Evolutionary conservation across 2,888 invertebrate genomes (phyloP).

Genomic region (Rotaria macrura): DNA sequence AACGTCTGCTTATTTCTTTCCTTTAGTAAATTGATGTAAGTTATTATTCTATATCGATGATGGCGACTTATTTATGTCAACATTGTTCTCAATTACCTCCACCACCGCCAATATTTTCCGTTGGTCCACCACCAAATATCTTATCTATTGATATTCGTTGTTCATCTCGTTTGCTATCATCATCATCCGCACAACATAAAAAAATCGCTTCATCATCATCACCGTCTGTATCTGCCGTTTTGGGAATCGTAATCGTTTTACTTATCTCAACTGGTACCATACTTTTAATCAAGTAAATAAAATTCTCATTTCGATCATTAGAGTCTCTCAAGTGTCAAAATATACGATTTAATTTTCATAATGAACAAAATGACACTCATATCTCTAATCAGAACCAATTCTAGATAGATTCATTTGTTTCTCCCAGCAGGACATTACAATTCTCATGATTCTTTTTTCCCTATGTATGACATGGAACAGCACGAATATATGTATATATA

Average conservation of each 20-base stretch:
- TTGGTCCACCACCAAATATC: not conserved
- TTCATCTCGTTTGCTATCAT: not conserved
- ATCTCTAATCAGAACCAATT: not conserved
- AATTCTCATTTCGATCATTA: not conserved
- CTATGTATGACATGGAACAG: no score
- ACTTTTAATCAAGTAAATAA: not conserved
- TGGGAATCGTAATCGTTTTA: not conserved
- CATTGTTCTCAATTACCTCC: not conserved
- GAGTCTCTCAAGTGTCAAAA: not conserved
- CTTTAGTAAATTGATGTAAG: not conserved
- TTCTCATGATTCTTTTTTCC: no score
- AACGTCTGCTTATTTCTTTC: no score
- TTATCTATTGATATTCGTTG: not conserved
- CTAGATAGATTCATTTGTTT: not conserved
- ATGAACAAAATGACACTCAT: not conserved
- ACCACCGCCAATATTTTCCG: not conserved
- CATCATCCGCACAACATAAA: not conserved
- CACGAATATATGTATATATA: not conserved
- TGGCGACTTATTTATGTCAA: not conserved
- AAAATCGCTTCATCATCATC: not conserved
- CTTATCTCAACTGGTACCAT: not conserved
- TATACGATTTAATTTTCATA: not conserved
- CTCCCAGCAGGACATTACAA: not conserved
- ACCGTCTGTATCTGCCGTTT: not conserved
- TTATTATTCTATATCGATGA: not conserved